Evolutionary conservation across 1,140 invertebrate species (phyloP).

Genomic region (Listronotus oregonensis): DNA sequence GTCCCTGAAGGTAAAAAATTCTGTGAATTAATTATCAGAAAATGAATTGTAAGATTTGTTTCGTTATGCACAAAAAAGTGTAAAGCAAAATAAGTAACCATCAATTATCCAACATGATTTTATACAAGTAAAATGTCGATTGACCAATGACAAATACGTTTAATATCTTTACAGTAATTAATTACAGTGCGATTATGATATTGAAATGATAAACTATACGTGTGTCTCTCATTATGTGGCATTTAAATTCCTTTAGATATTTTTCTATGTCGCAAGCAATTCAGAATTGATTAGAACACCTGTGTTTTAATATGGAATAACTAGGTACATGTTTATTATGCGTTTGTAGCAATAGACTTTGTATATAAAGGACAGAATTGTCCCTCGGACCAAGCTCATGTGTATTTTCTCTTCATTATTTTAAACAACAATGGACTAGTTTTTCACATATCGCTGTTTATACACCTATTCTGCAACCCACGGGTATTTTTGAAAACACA

Average conservation of each 20-base stretch:
- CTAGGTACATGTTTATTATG: slow-evolving; percentile 10
- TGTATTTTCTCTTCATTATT: slow-evolving; percentile 4
- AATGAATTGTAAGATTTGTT: no score
- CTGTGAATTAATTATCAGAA: no score
- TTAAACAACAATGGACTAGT: slow-evolving; percentile 8
- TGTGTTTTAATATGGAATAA: slow-evolving; percentile 16
- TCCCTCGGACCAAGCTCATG: background rate
- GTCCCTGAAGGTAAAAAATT: no score
- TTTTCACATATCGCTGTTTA: background rate
- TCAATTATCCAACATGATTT: slow-evolving; percentile 10
- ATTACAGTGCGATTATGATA: slow-evolving; percentile 16
- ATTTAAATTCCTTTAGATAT: slow-evolving; percentile 21
- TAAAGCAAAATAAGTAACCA: no score
- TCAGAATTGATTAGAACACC: slow-evolving; percentile 21
- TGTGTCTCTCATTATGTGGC: slow-evolving; percentile 19
- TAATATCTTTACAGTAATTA: slow-evolving; percentile 6
- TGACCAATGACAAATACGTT: slow-evolving; percentile 15
- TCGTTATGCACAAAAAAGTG: no score
- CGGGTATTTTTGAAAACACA: slow-evolving; percentile 7
- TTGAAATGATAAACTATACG: slow-evolving; percentile 5
- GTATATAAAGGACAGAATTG: no score
- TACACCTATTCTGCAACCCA: slow-evolving; percentile 4
- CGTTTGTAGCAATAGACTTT: background rate
- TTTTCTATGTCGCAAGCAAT: slow-evolving; percentile 22
- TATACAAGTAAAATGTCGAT: background rate